These are phyloP conservation scores for Sphyrna mokarran DNA, from an alignment of 2,113 vertebrate genomes.

Conservation along the genomic window DNA sequence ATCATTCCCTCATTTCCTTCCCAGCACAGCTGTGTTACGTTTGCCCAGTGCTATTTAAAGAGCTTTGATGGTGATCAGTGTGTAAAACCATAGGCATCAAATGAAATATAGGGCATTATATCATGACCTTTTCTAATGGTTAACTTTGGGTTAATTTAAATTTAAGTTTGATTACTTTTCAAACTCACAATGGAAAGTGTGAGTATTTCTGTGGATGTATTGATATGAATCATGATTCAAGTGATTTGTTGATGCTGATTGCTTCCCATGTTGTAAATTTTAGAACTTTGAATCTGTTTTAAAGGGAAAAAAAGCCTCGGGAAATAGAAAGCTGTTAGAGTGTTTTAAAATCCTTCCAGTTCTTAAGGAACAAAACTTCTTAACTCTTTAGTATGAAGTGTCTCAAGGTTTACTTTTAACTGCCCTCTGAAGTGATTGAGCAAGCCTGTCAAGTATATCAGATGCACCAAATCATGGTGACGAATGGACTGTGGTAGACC, in stretches of 20 bases:
- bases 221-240: neutral
- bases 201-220: neutral
- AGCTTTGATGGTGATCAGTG: neutral
- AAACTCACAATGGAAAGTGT: neutral
- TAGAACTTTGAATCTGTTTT: neutral
- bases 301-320: neutral
- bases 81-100: neutral
- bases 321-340: neutral
- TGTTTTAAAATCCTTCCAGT: neutral
- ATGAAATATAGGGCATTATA: neutral
- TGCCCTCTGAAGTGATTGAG: neutral
- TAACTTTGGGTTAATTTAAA: neutral
- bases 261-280: neutral
- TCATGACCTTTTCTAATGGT: conserved; percentile 13
- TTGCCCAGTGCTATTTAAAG: conserved; percentile 14
- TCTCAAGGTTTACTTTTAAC: neutral
- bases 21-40: conserved; percentile 20
- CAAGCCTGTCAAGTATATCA: neutral
- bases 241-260: neutral
- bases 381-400: neutral
- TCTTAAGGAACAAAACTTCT: neutral
- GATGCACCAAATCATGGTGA: neutral
- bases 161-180: neutral
- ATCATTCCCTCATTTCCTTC: neutral
- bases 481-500: neutral